phyloP scores from a whole-genome alignment of 2,888 invertebrate species.

The Tenthredo scrophulariae region DNA sequence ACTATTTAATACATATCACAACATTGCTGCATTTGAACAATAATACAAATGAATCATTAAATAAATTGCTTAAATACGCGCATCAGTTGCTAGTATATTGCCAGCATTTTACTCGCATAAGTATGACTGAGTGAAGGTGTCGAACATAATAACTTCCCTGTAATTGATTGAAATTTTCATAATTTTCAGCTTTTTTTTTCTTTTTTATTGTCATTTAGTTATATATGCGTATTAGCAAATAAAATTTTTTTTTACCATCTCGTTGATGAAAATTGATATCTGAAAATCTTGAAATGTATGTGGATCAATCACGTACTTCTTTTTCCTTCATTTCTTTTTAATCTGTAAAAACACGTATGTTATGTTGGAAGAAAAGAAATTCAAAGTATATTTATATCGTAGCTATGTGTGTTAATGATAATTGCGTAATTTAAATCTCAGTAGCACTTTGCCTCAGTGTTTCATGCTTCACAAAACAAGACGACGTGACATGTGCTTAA shows the following conservation, averaged over 20 bases:
- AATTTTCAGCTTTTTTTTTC: neutral
- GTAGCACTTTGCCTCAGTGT: conserved; percentile 55
- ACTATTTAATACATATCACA: neutral
- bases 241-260: neutral
- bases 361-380: conserved; percentile 45
- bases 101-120: neutral
- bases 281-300: conserved; percentile 20
- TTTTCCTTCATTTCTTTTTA: conserved; percentile 36
- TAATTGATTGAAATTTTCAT: neutral
- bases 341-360: conserved; percentile 42
- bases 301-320: conserved; percentile 20
- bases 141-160: neutral
- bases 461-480: conserved; percentile 54
- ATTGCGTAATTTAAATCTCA: conserved; percentile 54
- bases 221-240: neutral
- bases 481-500: conserved; percentile 53
- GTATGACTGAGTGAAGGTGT: neutral
- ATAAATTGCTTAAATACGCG: neutral
- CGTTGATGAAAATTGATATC: neutral
- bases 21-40: neutral
- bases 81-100: neutral
- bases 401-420: conserved; percentile 52
- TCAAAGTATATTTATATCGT: conserved; percentile 38
- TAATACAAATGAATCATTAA: conserved; percentile 5
- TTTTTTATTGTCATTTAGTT: neutral